Percentiles rank a stretch among this genome's conserved stretches.
phyloP scores from a whole-genome alignment of 92 coral and sea anemone genomes.

The Chrysogorgia sp. region DNA sequence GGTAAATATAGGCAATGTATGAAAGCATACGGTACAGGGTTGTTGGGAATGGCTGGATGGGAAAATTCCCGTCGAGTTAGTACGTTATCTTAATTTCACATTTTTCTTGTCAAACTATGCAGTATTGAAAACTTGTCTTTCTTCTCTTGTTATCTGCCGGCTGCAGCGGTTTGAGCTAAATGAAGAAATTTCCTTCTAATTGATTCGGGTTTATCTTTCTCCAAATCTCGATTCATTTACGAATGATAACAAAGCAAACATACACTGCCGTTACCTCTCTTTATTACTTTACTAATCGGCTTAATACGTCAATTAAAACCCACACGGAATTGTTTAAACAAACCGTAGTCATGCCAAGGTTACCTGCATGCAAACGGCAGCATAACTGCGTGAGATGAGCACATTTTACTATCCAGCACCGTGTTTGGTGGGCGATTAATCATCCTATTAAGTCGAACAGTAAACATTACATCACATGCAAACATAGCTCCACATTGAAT shows the following conservation, averaged over 20 bases:
- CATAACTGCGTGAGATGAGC: no score
- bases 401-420: no score
- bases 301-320: background rate
- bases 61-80: background rate
- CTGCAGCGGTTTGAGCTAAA: background rate
- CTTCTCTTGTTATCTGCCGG: background rate
- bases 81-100: background rate
- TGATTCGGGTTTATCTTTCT: background rate
- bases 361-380: background rate
- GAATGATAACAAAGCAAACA: conserved; percentile 24
- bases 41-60: no score
- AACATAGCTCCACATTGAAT: no score
- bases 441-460: no score
- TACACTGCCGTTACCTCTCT: background rate
- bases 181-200: conserved; percentile 1
- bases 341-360: background rate
- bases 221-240: conserved; percentile 5
- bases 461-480: no score
- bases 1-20: no score
- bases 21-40: no score
- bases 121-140: background rate
- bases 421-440: no score
- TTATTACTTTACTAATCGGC: no score
- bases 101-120: background rate
- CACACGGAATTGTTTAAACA: background rate